These are phyloP conservation scores for Branchinecta lynchi DNA, from an alignment of 1,140 invertebrate species.

Conservation along the genomic window DNA sequence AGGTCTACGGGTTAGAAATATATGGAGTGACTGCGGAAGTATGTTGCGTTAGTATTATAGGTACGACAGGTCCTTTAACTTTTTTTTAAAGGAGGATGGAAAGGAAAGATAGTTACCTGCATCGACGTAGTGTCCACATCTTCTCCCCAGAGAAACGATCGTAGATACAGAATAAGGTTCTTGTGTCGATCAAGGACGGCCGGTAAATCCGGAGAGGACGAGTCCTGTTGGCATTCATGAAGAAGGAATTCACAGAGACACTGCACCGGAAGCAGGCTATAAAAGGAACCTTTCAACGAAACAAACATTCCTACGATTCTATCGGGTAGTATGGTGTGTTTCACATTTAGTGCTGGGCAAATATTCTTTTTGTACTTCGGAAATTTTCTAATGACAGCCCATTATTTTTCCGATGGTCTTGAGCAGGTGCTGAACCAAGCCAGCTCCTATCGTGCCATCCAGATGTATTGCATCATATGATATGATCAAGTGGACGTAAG, in stretches of 20 bases:
- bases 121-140: neutral
- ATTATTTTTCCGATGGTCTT: too few species aligned
- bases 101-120: neutral
- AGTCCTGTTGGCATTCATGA: constrained; percentile 38
- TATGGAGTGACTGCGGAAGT: too few species aligned
- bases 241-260: constrained; percentile 90
- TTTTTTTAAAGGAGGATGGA: too few species aligned
- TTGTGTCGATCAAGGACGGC: neutral
- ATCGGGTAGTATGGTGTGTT: too few species aligned
- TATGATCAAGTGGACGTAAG: too few species aligned
- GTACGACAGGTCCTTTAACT: too few species aligned
- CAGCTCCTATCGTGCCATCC: too few species aligned
- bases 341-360: too few species aligned
- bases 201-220: constrained; percentile 39
- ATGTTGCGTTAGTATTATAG: too few species aligned
- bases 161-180: neutral
- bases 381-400: neutral
- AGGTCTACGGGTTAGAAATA: too few species aligned
- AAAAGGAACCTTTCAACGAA: constrained; percentile 17
- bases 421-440: neutral
- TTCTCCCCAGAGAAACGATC: neutral
- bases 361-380: neutral
- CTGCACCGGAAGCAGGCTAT: constrained; percentile 74
- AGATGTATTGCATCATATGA: constrained; percentile 19
- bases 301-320: neutral